Percentiles rank a stretch among this genome's conserved stretches.
phyloP scores from a whole-genome alignment of 1,140 invertebrate genomes.

The Batillaria attramentaria region DNA sequence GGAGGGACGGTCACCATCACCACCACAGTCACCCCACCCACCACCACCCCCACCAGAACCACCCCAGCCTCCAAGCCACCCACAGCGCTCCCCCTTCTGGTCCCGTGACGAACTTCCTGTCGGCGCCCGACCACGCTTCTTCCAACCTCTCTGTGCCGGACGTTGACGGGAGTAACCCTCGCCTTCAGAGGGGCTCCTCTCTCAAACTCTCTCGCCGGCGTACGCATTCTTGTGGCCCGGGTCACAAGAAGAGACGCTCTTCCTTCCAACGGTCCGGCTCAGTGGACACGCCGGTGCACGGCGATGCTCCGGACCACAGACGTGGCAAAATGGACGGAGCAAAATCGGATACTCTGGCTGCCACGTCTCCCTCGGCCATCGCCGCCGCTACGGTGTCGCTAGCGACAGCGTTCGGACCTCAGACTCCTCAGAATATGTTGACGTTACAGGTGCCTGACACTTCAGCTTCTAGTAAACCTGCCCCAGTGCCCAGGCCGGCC shows the following conservation, averaged over 20 bases:
- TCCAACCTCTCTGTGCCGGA: slow-evolving; percentile 38
- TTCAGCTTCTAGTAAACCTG: background rate
- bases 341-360: slow-evolving; percentile 19
- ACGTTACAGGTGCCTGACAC: slow-evolving; percentile 22
- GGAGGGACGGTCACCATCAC: slow-evolving; percentile 32
- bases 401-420: slow-evolving; percentile 20
- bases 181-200: slow-evolving; percentile 36
- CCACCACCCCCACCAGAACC: slow-evolving; percentile 18
- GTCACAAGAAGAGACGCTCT: slow-evolving; percentile 15
- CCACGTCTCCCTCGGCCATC: slow-evolving; percentile 11
- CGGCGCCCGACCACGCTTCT: background rate
- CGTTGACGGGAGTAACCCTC: slow-evolving; percentile 17
- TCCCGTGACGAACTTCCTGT: slow-evolving; percentile 8
- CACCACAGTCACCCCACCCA: background rate
- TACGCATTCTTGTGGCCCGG: slow-evolving; percentile 39
- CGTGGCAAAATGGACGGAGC: background rate
- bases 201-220: slow-evolving; percentile 38
- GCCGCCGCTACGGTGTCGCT: slow-evolving; percentile 21
- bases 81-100: slow-evolving; percentile 8
- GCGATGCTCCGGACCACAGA: background rate
- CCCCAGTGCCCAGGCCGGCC: slow-evolving; percentile 44
- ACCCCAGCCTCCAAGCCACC: slow-evolving; percentile 23
- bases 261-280: slow-evolving; percentile 39
- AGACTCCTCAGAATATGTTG: slow-evolving; percentile 31
- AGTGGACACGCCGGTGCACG: slow-evolving; percentile 30